Conservation (phyloP, 1,140 invertebrate genomes). For the Scaptodrosophila lebanonensis region DNA sequence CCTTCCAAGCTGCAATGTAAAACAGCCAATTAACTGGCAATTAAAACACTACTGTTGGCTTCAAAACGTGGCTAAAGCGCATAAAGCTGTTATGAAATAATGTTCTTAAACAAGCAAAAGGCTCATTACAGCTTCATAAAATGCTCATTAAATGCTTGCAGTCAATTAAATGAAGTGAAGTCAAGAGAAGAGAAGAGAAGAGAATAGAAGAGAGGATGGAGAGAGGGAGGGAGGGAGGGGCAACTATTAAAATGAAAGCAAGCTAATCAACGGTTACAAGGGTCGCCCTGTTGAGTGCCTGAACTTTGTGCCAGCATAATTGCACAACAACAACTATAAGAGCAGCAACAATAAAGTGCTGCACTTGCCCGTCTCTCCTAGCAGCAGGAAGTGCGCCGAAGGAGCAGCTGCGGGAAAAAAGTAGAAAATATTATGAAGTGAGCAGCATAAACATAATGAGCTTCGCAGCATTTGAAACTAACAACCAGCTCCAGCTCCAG, state of each 20-base stretch:
- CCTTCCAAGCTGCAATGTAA: too few relatives aligned
- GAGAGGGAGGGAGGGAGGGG: too few relatives aligned
- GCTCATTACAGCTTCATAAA: conserved; percentile 54
- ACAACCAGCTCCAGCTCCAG: too few relatives aligned
- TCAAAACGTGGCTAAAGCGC: too few relatives aligned
- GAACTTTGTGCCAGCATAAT: conserved; percentile 47
- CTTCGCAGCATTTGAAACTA: conserved; percentile 20
- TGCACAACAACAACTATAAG: conserved; percentile 39
- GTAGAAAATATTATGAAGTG: neutral
- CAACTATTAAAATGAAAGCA: conserved; percentile 25
- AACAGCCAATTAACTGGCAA: too few relatives aligned
- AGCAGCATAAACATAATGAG: conserved; percentile 60
- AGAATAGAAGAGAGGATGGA: too few relatives aligned
- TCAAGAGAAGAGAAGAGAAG: too few relatives aligned
- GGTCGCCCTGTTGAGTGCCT: conserved; percentile 56
- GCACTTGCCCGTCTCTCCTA: conserved; percentile 49
- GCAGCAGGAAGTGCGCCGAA: neutral
- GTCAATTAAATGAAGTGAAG: conserved; percentile 65
- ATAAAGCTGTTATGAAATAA: too few relatives aligned
- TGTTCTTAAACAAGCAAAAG: too few relatives aligned
- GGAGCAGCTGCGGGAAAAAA: neutral
- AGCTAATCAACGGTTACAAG: conserved; percentile 67
- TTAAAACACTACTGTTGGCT: too few relatives aligned
- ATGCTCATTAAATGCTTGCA: conserved; percentile 71
- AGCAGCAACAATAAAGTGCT: conserved; percentile 19